Percentiles rank a stretch among this genome's conserved stretches.
Conservation (phyloP, 2,797 vertebrate genomes). For the Molossus molossus region DNA sequence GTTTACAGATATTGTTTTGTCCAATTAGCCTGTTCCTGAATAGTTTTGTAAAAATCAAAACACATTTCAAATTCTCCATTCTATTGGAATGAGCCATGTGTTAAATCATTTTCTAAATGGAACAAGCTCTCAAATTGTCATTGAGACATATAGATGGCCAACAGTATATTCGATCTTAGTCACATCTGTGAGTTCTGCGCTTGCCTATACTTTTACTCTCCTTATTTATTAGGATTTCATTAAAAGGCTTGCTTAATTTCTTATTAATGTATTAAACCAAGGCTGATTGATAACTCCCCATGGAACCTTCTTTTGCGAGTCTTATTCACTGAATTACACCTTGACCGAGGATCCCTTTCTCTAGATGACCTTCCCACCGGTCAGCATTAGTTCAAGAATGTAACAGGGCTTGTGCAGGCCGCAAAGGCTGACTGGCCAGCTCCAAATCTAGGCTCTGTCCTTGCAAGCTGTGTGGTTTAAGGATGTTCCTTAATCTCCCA, state of each 20-base stretch:
- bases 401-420: fast-evolving
- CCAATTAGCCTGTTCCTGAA: background rate
- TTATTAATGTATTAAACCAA: conserved; percentile 55
- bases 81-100: conserved; percentile 57
- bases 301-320: background rate
- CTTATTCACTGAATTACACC: conserved; percentile 44
- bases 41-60: conserved; percentile 61
- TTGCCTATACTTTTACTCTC: conserved; percentile 61
- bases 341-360: background rate
- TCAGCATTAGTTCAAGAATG: background rate
- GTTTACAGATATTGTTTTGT: conserved; percentile 44
- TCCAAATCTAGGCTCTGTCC: background rate
- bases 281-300: background rate
- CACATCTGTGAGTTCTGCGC: conserved; percentile 26
- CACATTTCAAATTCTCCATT: conserved; percentile 10
- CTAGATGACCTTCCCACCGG: background rate
- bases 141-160: conserved; percentile 24
- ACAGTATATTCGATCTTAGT: background rate
- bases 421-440: background rate
- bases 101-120: conserved; percentile 61
- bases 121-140: conserved; percentile 12
- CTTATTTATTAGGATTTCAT: conserved; percentile 55
- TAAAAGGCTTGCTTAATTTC: conserved; percentile 54
- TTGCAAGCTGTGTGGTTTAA: background rate
- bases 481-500: background rate